Evolutionary conservation across 2,113 vertebrate genomes (phyloP).

Genomic region (Australoheros scitulus): DNA sequence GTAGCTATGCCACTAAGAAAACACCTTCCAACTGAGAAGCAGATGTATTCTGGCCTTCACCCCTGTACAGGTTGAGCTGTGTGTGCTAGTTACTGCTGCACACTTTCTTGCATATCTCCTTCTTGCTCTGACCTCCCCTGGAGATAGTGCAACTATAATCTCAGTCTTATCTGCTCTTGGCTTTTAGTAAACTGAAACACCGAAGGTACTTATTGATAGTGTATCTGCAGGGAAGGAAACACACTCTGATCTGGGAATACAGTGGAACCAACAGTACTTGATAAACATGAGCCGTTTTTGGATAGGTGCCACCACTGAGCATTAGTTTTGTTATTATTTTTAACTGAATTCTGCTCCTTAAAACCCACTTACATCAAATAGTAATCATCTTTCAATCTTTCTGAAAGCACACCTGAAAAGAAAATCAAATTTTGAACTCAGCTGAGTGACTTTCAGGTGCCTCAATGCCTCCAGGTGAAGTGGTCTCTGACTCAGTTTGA

Average conservation of each 20-base stretch:
- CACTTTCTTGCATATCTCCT: constrained; percentile 51
- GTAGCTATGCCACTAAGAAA: background rate
- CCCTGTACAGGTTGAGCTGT: constrained; percentile 22
- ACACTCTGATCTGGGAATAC: constrained; percentile 8
- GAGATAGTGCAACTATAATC: constrained; percentile 59
- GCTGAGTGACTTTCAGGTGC: constrained; percentile 61
- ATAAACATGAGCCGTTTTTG: constrained; percentile 19
- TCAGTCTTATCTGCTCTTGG: constrained; percentile 59
- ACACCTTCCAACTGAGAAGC: background rate
- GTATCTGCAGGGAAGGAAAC: constrained; percentile 66
- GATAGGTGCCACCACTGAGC: constrained; percentile 7
- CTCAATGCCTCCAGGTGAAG: constrained; percentile 64
- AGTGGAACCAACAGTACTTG: background rate
- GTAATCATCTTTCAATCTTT: background rate
- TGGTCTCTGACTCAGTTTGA: constrained; percentile 51
- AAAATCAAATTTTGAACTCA: constrained; percentile 46
- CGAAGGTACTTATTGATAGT: constrained; percentile 53
- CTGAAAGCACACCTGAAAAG: constrained; percentile 26
- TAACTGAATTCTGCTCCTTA: background rate
- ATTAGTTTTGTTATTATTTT: background rate
- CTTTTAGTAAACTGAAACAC: constrained; percentile 56
- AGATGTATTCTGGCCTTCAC: constrained; percentile 55
- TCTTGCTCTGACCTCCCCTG: constrained; percentile 29
- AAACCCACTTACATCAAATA: too few relatives aligned
- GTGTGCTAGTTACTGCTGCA: constrained; percentile 38